Evolutionary conservation across 1,140 invertebrate genomes (phyloP).

Genomic region (Heliconius congener): DNA sequence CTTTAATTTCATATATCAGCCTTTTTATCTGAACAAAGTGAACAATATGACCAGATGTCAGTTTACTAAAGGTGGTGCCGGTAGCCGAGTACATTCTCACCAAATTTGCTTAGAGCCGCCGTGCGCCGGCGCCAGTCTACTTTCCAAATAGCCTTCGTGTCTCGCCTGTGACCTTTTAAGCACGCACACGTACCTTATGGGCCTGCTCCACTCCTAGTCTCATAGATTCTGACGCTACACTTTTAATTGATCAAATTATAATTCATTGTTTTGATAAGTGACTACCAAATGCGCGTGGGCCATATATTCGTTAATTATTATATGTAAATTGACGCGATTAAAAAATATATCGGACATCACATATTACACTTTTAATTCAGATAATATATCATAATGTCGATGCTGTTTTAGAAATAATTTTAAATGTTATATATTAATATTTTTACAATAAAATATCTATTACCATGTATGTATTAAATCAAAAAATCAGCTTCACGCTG

Average conservation of each 20-base stretch:
- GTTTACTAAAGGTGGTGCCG: constrained; percentile 41
- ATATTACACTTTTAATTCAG: neutral
- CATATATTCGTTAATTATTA: neutral
- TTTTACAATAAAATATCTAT: neutral
- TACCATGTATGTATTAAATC: neutral
- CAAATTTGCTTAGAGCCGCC: constrained; percentile 72
- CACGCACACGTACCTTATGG: constrained; percentile 64
- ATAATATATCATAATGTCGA: neutral
- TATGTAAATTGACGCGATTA: neutral
- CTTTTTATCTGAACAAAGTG: neutral
- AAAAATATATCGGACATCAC: neutral
- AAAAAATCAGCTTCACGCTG: no score
- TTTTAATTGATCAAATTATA: constrained; percentile 52
- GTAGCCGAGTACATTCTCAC: constrained; percentile 54
- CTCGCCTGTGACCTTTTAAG: constrained; percentile 79
- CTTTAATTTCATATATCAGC: neutral
- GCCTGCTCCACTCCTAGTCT: constrained; percentile 59
- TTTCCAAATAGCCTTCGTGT: constrained; percentile 78
- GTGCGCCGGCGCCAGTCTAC: constrained; percentile 70
- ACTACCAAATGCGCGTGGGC: constrained; percentile 24
- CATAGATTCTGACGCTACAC: constrained; percentile 49
- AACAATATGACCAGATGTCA: constrained; percentile 25
- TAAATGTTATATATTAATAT: neutral
- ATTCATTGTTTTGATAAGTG: constrained; percentile 16
- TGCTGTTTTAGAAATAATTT: neutral